Evolutionary conservation across 2,797 vertebrate genomes (phyloP), one percentile per base, ranked within the genome.

Genomic region (Neomorphus geoffroyi): DNA sequence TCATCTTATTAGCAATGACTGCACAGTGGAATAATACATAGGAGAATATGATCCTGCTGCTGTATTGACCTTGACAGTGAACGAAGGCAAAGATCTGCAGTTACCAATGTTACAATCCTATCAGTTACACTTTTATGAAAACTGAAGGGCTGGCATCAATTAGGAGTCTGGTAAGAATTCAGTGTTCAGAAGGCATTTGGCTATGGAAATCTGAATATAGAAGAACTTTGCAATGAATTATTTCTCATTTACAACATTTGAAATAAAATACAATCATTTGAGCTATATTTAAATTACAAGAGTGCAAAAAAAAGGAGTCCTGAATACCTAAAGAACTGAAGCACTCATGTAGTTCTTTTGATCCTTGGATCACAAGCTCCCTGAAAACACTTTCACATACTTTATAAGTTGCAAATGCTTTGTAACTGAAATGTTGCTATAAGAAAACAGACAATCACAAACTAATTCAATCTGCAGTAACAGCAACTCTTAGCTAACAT

Each of bases 311-410:
- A 95, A 92, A 67, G 65, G 73, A 96, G 75, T 89, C 92, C 90
- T 28, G 43, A 92, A 92, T 96, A 88, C 83, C 89, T 92, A 43
- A 97, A 96, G 92, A 96, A 82, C 67, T 94, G 95, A 96, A 93
- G 72, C 86, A 94, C 88, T 94, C 92, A 96, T 92, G 71, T 65
- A 94, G 92, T 96, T 85, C 82, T 96, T 97, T 96, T 96, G 88
- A 97, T 95, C 90, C 70, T 94, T 91, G 92, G 93, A 97, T 96
- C 97, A 96, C 64, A 93, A 95, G 93, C 78, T 96, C 86, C 84
- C 91, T 96, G 94, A 80, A 97, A 97, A 97, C 70, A 65, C 72
- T 97, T 96, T 64, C 75, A 88, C 48, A 45, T 35, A 67, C 27
- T 77, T 64, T 78, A 1, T 58, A 61, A 93, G 79, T 95, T 93